Conservation (phyloP, 2,888 invertebrate species). For the Drosophila quinaria region DNA sequence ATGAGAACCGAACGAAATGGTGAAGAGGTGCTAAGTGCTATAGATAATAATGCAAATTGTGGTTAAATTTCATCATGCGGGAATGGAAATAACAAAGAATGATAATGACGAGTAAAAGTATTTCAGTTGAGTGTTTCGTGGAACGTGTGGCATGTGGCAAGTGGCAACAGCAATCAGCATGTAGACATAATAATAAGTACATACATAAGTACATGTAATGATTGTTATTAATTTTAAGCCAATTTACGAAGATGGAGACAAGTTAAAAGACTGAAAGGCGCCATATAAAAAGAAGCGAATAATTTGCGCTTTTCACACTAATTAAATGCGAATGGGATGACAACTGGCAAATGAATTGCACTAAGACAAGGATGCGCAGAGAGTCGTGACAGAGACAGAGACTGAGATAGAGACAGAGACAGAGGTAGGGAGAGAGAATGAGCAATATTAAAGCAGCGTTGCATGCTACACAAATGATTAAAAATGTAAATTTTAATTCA, state of each 20-base stretch:
- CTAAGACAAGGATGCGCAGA: conserved; percentile 38
- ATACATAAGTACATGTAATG: conserved; percentile 57
- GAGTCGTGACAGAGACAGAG: conserved; percentile 22
- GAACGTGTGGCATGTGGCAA: conserved; percentile 9
- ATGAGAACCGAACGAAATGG: conserved; percentile 5
- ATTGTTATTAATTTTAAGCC: conserved; percentile 78
- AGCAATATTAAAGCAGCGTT: conserved; percentile 62
- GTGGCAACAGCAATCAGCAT: conserved; percentile 14
- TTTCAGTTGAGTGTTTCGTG: not conserved
- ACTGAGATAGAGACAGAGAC: conserved; percentile 7
- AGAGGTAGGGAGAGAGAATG: conserved; percentile 1
- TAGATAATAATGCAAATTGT: conserved; percentile 42
- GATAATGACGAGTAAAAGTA: conserved; percentile 5
- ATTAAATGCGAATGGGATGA: conserved; percentile 75
- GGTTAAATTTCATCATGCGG: conserved; percentile 53
- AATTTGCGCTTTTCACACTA: conserved; percentile 82
- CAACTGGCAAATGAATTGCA: conserved; percentile 69
- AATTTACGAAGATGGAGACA: conserved; percentile 57
- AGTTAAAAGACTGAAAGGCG: conserved; percentile 36
- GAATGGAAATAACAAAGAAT: not conserved
- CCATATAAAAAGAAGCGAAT: conserved; percentile 54
- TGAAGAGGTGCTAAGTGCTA: not conserved
- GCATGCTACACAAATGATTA: conserved; percentile 74
- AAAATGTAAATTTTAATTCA: conserved; percentile 83
- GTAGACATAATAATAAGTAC: conserved; percentile 52